These are phyloP conservation scores for Nomada ferruginata DNA, from an alignment of 2,888 invertebrate species.

Conservation along the genomic window DNA sequence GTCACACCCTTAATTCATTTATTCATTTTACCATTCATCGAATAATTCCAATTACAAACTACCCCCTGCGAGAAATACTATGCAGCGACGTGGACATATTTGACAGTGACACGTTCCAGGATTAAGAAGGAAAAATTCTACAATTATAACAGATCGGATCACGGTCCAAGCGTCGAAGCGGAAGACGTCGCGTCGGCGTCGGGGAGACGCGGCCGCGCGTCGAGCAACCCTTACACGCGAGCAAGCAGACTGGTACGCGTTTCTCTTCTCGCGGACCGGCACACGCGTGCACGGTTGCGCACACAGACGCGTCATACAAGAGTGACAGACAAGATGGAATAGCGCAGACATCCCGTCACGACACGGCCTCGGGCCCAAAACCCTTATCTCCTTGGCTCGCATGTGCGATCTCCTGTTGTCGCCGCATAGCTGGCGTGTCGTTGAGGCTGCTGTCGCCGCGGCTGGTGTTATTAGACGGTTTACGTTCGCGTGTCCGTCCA, in stretches of 20 bases:
- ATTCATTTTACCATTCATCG: no score
- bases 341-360: slow-evolving; percentile 77
- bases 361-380: slow-evolving; percentile 72
- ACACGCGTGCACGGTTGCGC: not conserved
- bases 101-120: no score
- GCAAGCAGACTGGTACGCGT: slow-evolving; percentile 11
- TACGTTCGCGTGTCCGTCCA: slow-evolving; percentile 79
- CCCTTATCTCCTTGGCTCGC: slow-evolving; percentile 77
- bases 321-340: slow-evolving; percentile 60
- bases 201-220: slow-evolving; percentile 45
- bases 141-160: no score
- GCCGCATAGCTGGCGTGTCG: slow-evolving; percentile 33
- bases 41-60: no score
- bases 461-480: slow-evolving; percentile 76
- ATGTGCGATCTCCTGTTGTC: slow-evolving; percentile 76
- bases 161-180: slow-evolving; percentile 9
- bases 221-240: slow-evolving; percentile 56
- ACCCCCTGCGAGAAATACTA: no score
- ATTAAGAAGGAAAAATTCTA: not conserved
- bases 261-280: slow-evolving; percentile 14
- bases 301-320: slow-evolving; percentile 60
- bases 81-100: no score
- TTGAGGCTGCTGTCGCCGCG: slow-evolving; percentile 27
- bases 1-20: no score
- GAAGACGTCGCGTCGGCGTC: slow-evolving; percentile 28